phyloP scores from a whole-genome alignment of 2,888 invertebrate species.

The Eulithis prunata region DNA sequence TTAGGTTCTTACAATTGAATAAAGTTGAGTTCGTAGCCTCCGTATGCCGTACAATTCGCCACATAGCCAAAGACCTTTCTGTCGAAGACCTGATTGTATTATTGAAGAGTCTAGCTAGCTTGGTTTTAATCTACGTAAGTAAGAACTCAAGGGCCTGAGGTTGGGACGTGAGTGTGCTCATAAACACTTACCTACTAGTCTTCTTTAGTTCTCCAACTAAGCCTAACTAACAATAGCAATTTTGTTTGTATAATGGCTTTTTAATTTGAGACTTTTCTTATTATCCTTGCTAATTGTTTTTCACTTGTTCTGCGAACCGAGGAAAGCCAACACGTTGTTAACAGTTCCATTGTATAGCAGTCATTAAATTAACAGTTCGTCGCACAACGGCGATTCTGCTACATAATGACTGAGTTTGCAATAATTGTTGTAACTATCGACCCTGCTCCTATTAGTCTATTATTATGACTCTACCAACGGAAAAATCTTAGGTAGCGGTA shows the following conservation, averaged over 20 bases:
- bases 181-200: no score
- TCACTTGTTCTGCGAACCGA: constrained; percentile 11
- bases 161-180: background rate
- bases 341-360: constrained; percentile 18
- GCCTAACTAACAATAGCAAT: background rate
- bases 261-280: background rate
- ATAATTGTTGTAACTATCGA: background rate
- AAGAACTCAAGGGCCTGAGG: background rate
- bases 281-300: constrained; percentile 1
- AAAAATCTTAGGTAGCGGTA: no score
- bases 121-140: background rate
- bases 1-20: no score
- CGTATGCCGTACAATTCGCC: background rate
- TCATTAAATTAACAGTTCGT: constrained; percentile 17
- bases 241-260: background rate
- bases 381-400: constrained; percentile 13
- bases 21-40: background rate
- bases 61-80: background rate
- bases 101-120: background rate
- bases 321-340: constrained; percentile 8
- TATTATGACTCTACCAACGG: background rate
- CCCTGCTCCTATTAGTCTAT: background rate
- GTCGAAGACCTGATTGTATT: background rate
- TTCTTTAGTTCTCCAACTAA: no score
- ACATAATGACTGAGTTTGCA: constrained; percentile 8